Percentiles rank a stretch among this genome's conserved stretches.
Evolutionary conservation across 2,113 vertebrate species (phyloP).

Genomic region (Phaetusa simplex): DNA sequence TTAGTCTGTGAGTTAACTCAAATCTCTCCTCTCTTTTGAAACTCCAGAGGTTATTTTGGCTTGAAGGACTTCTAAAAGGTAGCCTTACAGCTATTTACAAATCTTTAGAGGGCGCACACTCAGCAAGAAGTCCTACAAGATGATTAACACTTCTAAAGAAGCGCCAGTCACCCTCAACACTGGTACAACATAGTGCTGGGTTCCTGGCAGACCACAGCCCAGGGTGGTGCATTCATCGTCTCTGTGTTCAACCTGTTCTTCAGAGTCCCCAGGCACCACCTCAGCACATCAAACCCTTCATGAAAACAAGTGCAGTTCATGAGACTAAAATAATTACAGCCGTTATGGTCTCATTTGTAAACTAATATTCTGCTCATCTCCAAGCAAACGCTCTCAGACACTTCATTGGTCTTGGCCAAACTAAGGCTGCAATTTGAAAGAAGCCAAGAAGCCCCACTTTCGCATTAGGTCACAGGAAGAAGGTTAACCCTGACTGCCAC

Average conservation of each 20-base stretch:
- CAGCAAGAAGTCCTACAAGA: not conserved
- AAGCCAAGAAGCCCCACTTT: not conserved
- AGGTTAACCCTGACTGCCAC: not conserved
- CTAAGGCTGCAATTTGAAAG: not conserved
- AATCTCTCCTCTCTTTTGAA: not conserved
- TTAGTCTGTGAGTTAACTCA: not conserved
- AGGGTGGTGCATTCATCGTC: too few species aligned
- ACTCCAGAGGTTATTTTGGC: not conserved
- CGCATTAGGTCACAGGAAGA: not conserved
- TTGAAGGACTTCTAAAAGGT: not conserved
- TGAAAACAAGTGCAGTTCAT: not conserved
- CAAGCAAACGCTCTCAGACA: not conserved
- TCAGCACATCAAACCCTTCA: not conserved
- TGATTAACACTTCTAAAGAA: not conserved
- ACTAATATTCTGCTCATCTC: not conserved
- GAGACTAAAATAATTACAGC: not conserved
- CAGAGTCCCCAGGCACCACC: not conserved
- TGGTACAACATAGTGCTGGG: accelerated
- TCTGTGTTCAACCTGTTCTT: accelerated
- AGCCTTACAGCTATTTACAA: not conserved
- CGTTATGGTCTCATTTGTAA: not conserved
- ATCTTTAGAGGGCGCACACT: not conserved
- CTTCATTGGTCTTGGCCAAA: not conserved
- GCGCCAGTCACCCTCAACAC: not conserved
- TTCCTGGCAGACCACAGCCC: not conserved